Base-by-base conservation (phyloP, 2,113 vertebrate genomes). In the Xiphophorus couchianus region DNA sequence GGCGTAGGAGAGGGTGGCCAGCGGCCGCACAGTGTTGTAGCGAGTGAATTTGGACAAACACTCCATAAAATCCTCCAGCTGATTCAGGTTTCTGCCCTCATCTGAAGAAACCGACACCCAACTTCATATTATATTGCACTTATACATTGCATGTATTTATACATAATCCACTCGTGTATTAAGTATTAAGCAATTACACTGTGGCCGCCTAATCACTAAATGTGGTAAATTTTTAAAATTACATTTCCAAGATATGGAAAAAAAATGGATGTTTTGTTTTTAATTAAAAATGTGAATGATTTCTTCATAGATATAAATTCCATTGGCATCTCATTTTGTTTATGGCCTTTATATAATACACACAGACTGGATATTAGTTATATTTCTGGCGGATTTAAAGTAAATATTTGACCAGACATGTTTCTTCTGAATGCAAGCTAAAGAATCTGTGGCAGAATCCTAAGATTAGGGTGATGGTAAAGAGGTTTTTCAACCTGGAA, bases 51-150 rank as follows among this genome's bases (percentile, higher is more conserved):
- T 99, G 48, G 98, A 98, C 0, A 99, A 94, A 88, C 98, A 99
- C 91, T 99, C 98, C 94, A 98, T 98, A 78, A 99, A 99, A 86
- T 99, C 97, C 86, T 99, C 98, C 93, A 99, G 92, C 85, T 99
- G 98, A 91, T 96, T 98, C 74, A 96, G 93, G 82, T 96, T 98
- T 90, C 97, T 95, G 89, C 96, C 96, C 86, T 99, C 98, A 85
- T 99, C 98, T 99, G 86, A 70, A 83, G 51, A 58, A 80, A 86
- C 0, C 83, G 10, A 82, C 29, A 66, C 28, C 42, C 30, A 72
- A 2, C 8, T 12, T 66, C 15, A 74, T n/a, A 37, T 11, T 73
- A 1, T 65, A 1, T n/a, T 8, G 2, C 15, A 51, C 12, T 13
- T 27, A 66, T 58, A 58, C 8, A 8, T n/a, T 58, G 22, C 25